phyloP scores from a whole-genome alignment of 2,888 invertebrate genomes.

The Eugnorisma glareosa region DNA sequence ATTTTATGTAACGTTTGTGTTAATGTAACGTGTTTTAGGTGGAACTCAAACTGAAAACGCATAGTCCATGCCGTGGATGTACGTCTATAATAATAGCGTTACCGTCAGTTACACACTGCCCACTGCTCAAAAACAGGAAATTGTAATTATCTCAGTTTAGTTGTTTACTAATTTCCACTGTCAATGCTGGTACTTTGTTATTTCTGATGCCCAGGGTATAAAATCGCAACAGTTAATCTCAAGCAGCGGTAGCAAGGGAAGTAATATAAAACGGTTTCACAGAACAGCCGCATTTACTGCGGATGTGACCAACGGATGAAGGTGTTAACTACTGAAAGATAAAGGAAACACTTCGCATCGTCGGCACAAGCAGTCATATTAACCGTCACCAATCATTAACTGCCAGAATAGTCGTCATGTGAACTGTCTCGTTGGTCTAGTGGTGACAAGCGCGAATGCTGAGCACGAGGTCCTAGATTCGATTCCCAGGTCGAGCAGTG shows the following conservation, averaged over 20 bases:
- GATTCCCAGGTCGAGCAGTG: no score
- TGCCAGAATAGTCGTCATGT: neutral
- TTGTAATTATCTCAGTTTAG: no score
- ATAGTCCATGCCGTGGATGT: no score
- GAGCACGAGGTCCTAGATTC: neutral
- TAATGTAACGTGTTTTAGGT: no score
- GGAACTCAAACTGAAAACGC: no score
- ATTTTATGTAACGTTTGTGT: no score
- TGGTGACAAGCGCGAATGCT: neutral
- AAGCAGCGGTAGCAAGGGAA: neutral
- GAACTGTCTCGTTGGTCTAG: neutral
- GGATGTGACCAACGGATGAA: conserved; percentile 13
- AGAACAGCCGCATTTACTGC: neutral
- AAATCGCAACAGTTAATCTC: neutral
- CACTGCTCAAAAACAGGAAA: no score
- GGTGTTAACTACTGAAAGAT: neutral
- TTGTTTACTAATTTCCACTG: no score
- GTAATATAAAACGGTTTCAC: neutral
- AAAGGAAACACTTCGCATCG: conserved; percentile 1
- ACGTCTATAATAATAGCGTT: no score
- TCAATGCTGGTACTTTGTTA: neutral
- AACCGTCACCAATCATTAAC: neutral
- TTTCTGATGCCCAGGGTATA: neutral
- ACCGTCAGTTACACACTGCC: no score
- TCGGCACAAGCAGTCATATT: neutral